A percentile compares a stretch with the other conserved stretches of the same genome.
phyloP scores from a whole-genome alignment of 92 coral and sea anemone genomes.

The Heliopora coerulea region DNA sequence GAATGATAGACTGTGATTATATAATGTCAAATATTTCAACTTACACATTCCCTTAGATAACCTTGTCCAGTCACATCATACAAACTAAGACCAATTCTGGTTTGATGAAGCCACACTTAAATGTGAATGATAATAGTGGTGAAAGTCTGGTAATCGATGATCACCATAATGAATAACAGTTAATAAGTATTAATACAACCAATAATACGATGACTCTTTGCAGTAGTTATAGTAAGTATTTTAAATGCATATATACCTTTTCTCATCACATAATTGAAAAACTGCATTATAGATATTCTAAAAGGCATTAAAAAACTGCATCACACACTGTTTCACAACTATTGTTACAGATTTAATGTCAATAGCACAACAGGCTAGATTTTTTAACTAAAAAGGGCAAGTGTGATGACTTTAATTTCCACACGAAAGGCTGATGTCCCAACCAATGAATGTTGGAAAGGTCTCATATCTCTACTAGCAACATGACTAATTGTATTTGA shows the following conservation, averaged over 20 bases:
- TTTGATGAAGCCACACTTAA: slow-evolving; percentile 97
- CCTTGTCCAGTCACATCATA: slow-evolving; percentile 99
- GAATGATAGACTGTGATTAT: too few relatives aligned
- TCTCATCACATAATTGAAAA: slow-evolving; percentile 97
- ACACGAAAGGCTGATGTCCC: too few relatives aligned
- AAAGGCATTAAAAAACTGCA: not conserved
- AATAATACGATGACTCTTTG: not conserved
- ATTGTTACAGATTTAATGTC: too few relatives aligned
- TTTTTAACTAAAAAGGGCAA: too few relatives aligned
- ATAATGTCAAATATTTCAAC: too few relatives aligned
- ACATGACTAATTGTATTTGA: too few relatives aligned
- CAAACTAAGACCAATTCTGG: slow-evolving; percentile 94
- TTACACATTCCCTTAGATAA: slow-evolving; percentile 94
- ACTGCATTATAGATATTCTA: slow-evolving; percentile 98
- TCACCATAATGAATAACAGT: not conserved
- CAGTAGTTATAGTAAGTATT: too few relatives aligned
- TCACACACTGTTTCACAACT: not conserved
- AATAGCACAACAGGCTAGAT: too few relatives aligned
- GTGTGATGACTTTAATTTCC: too few relatives aligned
- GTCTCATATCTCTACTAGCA: too few relatives aligned
- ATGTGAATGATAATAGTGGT: not conserved
- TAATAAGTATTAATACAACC: too few relatives aligned
- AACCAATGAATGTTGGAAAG: too few relatives aligned
- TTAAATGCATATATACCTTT: slow-evolving; percentile 86
- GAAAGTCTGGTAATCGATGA: not conserved